Evolutionary conservation across 2,113 vertebrate genomes (phyloP).

Genomic region (Mastomys coucha): DNA sequence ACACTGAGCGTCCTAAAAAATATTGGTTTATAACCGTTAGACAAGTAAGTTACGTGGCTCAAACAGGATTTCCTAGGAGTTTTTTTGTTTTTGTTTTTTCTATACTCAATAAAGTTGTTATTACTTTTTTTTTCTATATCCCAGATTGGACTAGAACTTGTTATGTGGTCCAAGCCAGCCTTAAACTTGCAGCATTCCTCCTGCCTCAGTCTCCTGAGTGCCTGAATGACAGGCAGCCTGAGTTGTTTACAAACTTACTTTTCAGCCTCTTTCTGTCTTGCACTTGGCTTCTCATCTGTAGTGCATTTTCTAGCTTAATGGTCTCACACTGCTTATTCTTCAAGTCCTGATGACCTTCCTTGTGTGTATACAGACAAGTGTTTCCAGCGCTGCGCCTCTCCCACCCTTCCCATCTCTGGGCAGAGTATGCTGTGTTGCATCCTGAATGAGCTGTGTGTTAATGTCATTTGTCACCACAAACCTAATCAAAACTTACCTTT

Average conservation of each 20-base stretch:
- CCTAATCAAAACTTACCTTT: not conserved
- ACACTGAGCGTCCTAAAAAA: not conserved
- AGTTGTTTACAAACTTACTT: not conserved
- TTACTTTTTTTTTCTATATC: not conserved
- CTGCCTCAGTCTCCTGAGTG: not conserved
- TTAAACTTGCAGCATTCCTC: not conserved
- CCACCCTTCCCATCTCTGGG: not conserved
- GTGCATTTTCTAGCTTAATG: not conserved
- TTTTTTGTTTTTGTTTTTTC: not conserved
- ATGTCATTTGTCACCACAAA: not conserved
- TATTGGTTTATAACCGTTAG: not conserved
- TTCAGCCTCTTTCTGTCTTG: not conserved
- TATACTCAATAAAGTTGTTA: not conserved
- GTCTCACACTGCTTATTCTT: not conserved
- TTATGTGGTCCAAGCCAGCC: too few species aligned
- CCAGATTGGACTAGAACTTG: not conserved
- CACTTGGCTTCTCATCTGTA: not conserved
- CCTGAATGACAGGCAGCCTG: too few species aligned
- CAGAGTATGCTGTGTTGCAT: not conserved
- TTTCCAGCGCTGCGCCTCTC: not conserved
- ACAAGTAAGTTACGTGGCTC: not conserved
- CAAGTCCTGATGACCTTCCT: not conserved
- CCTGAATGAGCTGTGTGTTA: not conserved
- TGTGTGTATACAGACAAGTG: not conserved
- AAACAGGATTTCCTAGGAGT: constrained; percentile 1